Percentiles rank a stretch among this genome's conserved stretches.
Conservation (phyloP, 2,797 vertebrate species). For the Aldrovandia affinis region DNA sequence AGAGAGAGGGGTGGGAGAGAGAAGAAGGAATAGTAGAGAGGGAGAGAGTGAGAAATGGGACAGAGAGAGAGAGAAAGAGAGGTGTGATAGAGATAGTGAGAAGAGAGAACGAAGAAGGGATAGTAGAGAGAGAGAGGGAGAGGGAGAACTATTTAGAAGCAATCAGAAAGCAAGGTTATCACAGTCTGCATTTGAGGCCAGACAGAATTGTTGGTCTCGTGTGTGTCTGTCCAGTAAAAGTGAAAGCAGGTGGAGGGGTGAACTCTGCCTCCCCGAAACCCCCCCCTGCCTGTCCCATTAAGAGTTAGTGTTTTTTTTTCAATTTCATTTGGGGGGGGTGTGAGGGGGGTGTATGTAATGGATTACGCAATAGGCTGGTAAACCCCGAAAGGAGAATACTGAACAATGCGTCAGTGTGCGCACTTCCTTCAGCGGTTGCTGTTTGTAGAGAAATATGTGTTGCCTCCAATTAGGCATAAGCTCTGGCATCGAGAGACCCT, state of each 20-base stretch:
- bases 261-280: background rate
- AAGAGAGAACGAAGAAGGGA: slow-evolving; percentile 27
- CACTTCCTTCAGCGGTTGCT: slow-evolving; percentile 16
- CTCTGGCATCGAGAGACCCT: background rate
- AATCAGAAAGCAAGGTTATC: background rate
- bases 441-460: slow-evolving; percentile 4
- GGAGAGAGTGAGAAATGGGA: background rate
- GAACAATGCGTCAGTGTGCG: slow-evolving; percentile 39
- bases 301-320: background rate
- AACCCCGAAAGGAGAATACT: background rate
- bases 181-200: background rate
- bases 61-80: slow-evolving; percentile 30
- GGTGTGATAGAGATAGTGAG: slow-evolving; percentile 33
- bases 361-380: background rate
- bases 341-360: background rate
- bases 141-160: slow-evolving; percentile 24
- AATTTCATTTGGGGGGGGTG: too few relatives aligned
- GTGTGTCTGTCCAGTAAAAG: background rate
- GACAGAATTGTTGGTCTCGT: background rate
- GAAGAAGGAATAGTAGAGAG: background rate
- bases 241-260: slow-evolving; percentile 13
- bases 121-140: slow-evolving; percentile 23
- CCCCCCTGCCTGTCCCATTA: background rate
- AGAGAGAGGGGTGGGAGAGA: slow-evolving; percentile 38
- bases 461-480: slow-evolving; percentile 31